A percentile compares a stretch with the other conserved stretches of the same genome.
Conservation (phyloP, 2,888 invertebrate genomes). For the Philhelius pedissequus region DNA sequence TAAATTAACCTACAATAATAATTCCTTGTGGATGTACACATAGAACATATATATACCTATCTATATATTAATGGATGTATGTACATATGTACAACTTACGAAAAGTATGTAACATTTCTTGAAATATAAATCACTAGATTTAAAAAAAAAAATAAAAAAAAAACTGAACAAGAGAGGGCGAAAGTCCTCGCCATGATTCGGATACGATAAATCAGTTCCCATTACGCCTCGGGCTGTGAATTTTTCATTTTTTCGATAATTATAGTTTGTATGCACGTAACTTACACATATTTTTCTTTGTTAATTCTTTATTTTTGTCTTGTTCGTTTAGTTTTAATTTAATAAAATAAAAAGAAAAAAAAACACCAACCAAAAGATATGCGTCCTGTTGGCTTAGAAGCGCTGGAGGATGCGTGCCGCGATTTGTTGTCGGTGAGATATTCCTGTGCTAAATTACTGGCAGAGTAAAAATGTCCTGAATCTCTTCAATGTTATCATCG, state of each 20-base stretch:
- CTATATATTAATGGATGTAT: neutral
- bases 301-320: slow-evolving; percentile 52
- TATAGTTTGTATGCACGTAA: slow-evolving; percentile 71
- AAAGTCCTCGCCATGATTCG: slow-evolving; percentile 69
- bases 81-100: neutral
- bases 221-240: slow-evolving; percentile 73
- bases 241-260: slow-evolving; percentile 75
- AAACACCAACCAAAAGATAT: slow-evolving; percentile 11
- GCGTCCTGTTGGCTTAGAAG: slow-evolving; percentile 40
- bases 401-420: slow-evolving; percentile 45
- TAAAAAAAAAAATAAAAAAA: slow-evolving; percentile 42
- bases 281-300: slow-evolving; percentile 68
- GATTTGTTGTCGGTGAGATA: slow-evolving; percentile 57
- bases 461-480: slow-evolving; percentile 59
- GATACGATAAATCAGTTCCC: slow-evolving; percentile 74
- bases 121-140: slow-evolving; percentile 61
- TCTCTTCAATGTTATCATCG: slow-evolving; percentile 51
- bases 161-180: slow-evolving; percentile 60
- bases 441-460: slow-evolving; percentile 47
- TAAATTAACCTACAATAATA: neutral
- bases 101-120: slow-evolving; percentile 40
- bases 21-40: neutral
- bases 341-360: slow-evolving; percentile 41
- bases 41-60: neutral
- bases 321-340: slow-evolving; percentile 20